Evolutionary conservation across 2,113 vertebrate species (phyloP).

Genomic region (Tachysurus fulvidraco): DNA sequence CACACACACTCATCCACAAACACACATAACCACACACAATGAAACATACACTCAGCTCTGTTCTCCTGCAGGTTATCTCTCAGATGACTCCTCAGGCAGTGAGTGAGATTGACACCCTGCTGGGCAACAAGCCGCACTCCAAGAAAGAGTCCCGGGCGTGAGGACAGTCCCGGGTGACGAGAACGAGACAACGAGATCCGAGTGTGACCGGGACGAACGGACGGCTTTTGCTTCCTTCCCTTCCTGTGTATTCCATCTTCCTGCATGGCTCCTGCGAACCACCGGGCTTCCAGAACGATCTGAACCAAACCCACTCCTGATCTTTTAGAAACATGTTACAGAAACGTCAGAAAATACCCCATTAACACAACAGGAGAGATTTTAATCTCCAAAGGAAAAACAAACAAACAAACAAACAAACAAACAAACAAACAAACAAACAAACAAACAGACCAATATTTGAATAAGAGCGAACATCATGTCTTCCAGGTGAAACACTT

Average conservation of each 20-base stretch:
- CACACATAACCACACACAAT: not conserved
- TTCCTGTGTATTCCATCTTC: constrained; percentile 38
- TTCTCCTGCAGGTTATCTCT: constrained; percentile 76
- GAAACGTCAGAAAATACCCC: not conserved
- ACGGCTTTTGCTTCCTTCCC: constrained; percentile 37
- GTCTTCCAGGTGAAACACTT: constrained; percentile 50
- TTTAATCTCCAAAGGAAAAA: not conserved
- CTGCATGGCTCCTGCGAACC: constrained; percentile 45
- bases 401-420: constrained; percentile 17
- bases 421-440: constrained; percentile 9
- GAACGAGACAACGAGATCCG: not conserved
- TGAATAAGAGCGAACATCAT: constrained; percentile 45
- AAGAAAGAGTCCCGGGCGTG: constrained; percentile 80
- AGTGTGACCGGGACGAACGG: constrained; percentile 20
- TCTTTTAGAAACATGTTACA: constrained; percentile 27
- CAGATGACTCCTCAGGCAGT: constrained; percentile 84
- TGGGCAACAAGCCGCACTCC: constrained; percentile 84
- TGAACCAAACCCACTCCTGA: constrained; percentile 11
- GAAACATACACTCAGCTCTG: not conserved
- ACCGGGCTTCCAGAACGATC: constrained; percentile 45
- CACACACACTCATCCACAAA: not conserved
- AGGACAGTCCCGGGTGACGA: constrained; percentile 50
- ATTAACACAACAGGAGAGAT: not conserved
- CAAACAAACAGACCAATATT: constrained; percentile 19
- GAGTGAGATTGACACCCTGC: constrained; percentile 82